Evolutionary conservation across 2,888 invertebrate species (phyloP).

Genomic region (Ectemnius cavifrons): DNA sequence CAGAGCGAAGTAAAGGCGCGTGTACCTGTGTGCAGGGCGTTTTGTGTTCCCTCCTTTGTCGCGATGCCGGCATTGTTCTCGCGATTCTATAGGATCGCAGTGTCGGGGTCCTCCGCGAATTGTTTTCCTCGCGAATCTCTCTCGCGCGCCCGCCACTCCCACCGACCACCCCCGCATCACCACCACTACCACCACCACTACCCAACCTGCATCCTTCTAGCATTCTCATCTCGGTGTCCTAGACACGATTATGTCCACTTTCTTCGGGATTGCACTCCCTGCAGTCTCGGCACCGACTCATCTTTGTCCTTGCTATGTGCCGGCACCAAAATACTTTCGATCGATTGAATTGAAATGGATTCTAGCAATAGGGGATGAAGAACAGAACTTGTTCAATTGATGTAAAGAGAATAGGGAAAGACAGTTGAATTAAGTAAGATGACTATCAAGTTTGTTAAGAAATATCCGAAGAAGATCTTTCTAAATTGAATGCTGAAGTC

Average conservation of each 20-base stretch:
- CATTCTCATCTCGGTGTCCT: conserved; percentile 21
- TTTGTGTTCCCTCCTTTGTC: conserved; percentile 65
- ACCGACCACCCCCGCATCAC: not conserved
- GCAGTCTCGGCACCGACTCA: too few species aligned
- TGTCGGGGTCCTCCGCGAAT: conserved; percentile 57
- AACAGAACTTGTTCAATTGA: not conserved
- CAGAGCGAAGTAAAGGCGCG: conserved; percentile 48
- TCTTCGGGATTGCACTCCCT: conserved; percentile 24
- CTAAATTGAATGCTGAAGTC: too few species aligned
- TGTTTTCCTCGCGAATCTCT: conserved; percentile 57
- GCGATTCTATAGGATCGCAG: conserved; percentile 61
- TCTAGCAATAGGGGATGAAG: not conserved
- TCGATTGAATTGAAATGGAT: conserved; percentile 5
- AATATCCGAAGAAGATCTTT: too few species aligned
- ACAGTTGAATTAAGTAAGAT: too few species aligned
- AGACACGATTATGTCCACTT: conserved; percentile 45
- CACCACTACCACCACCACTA: not conserved
- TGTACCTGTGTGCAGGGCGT: conserved; percentile 63
- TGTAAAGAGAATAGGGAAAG: too few species aligned
- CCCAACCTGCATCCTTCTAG: not conserved
- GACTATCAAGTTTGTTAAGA: too few species aligned
- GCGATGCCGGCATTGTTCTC: conserved; percentile 57
- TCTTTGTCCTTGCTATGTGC: not conserved
- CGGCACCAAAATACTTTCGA: not conserved
- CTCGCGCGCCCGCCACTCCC: conserved; percentile 25